phyloP scores from a whole-genome alignment of 2,888 invertebrate species.

The Achlya flavicornis region DNA sequence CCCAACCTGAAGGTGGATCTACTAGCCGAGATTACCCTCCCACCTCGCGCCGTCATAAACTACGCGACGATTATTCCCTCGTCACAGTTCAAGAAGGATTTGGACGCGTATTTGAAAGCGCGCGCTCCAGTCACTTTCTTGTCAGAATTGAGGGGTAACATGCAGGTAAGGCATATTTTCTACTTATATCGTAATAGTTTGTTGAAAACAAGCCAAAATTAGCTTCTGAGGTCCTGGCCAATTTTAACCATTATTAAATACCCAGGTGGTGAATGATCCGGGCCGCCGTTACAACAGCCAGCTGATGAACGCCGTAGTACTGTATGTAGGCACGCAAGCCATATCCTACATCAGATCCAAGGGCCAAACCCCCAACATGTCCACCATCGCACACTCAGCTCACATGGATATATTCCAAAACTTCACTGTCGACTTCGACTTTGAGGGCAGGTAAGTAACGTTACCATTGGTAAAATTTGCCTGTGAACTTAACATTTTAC shows the following conservation, averaged over 20 bases:
- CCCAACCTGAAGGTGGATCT: constrained; percentile 97
- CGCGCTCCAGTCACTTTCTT: constrained; percentile 97
- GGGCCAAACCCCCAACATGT: constrained; percentile 96
- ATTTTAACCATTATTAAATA: constrained; percentile 12
- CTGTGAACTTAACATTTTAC: too few relatives aligned
- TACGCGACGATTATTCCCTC: constrained; percentile 94
- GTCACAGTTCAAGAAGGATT: constrained; percentile 95
- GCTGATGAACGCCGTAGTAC: constrained; percentile 97
- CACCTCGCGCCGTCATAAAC: constrained; percentile 95
- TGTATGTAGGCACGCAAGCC: constrained; percentile 99
- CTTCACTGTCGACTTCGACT: constrained; percentile 98
- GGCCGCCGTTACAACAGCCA: constrained; percentile 97
- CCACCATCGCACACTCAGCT: constrained; percentile 98
- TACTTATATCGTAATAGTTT: neutral
- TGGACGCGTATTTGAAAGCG: constrained; percentile 98
- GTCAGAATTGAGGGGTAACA: constrained; percentile 94
- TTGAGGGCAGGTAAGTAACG: constrained; percentile 90
- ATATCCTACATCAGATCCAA: constrained; percentile 95
- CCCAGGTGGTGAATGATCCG: constrained; percentile 89
- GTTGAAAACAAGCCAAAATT: neutral
- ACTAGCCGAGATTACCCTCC: constrained; percentile 93
- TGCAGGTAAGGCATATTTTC: constrained; percentile 86
- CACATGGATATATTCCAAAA: constrained; percentile 99
- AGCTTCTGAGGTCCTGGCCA: neutral
- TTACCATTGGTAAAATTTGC: neutral